Conservation (phyloP, 1,140 invertebrate genomes). For the Cherax quadricarinatus region DNA sequence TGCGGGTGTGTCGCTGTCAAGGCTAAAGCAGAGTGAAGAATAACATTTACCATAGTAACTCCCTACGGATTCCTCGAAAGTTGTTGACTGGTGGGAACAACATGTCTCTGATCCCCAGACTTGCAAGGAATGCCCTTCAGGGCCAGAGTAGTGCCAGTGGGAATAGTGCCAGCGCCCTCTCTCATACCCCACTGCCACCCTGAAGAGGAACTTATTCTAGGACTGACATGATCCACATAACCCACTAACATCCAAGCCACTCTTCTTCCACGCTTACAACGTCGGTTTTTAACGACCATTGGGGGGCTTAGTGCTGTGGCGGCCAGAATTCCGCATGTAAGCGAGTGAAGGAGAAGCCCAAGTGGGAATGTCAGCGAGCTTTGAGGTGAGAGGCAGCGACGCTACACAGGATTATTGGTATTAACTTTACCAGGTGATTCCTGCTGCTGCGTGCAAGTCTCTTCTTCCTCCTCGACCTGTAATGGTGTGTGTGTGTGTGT, state of each 20-base stretch:
- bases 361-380: slow-evolving; percentile 35
- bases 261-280: slow-evolving; percentile 11
- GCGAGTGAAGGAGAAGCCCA: slow-evolving; percentile 3
- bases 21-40: not conserved
- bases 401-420: slow-evolving; percentile 40
- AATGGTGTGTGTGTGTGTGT: not conserved
- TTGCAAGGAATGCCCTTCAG: not conserved
- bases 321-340: not conserved
- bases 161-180: not conserved
- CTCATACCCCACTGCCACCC: not conserved
- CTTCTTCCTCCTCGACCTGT: not conserved
- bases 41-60: not conserved
- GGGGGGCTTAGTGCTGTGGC: not conserved
- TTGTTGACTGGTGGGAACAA: not conserved
- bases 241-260: not conserved
- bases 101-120: too few relatives aligned
- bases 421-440: not conserved
- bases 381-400: slow-evolving; percentile 37
- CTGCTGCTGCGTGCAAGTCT: not conserved
- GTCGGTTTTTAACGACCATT: not conserved
- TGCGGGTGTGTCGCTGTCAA: not conserved
- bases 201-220: not conserved
- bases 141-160: not conserved
- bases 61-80: not conserved
- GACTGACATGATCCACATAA: slow-evolving; percentile 11